Evolutionary conservation across 64 coral and sea anemone species (phyloP).

Genomic region (Porites lutea): DNA sequence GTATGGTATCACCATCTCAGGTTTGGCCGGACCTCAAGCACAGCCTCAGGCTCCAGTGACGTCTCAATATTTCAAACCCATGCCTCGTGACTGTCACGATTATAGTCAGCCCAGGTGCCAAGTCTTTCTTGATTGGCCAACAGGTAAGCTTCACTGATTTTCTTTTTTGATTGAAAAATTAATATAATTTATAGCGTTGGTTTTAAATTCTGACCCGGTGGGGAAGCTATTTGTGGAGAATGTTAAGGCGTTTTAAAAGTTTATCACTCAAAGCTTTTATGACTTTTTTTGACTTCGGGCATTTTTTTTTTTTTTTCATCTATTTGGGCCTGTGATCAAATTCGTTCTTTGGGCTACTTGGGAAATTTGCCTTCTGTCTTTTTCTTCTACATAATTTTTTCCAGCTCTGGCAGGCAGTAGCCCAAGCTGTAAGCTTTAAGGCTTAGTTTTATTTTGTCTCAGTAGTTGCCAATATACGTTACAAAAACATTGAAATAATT

Average conservation of each 20-base stretch:
- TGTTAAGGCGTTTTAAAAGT: too few relatives aligned
- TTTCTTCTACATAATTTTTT: not conserved
- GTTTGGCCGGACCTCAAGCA: conserved; percentile 21
- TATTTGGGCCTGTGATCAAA: not conserved
- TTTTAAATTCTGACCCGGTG: too few relatives aligned
- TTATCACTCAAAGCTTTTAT: too few relatives aligned
- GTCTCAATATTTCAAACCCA: conserved; percentile 39
- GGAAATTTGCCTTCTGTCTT: not conserved
- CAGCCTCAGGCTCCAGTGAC: conserved; percentile 15
- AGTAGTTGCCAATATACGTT: too few relatives aligned
- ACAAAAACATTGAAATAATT: too few relatives aligned
- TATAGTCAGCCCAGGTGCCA: conserved; percentile 76
- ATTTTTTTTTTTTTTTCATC: not conserved
- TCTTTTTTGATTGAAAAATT: not conserved
- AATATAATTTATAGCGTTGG: too few relatives aligned
- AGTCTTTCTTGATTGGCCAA: conserved; percentile 91
- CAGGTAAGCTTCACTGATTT: conserved; percentile 41
- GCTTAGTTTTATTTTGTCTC: not conserved
- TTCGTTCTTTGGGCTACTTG: not conserved
- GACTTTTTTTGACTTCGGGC: too few relatives aligned
- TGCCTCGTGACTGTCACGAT: conserved; percentile 77
- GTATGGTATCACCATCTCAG: conserved; percentile 25
- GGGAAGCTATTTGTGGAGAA: too few relatives aligned
- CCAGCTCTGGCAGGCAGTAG: not conserved
- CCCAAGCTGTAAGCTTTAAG: not conserved